Percentiles rank a stretch among this genome's conserved stretches.
Evolutionary conservation across 2,113 vertebrate species (phyloP).

Genomic region (Syrrhaptes paradoxus): DNA sequence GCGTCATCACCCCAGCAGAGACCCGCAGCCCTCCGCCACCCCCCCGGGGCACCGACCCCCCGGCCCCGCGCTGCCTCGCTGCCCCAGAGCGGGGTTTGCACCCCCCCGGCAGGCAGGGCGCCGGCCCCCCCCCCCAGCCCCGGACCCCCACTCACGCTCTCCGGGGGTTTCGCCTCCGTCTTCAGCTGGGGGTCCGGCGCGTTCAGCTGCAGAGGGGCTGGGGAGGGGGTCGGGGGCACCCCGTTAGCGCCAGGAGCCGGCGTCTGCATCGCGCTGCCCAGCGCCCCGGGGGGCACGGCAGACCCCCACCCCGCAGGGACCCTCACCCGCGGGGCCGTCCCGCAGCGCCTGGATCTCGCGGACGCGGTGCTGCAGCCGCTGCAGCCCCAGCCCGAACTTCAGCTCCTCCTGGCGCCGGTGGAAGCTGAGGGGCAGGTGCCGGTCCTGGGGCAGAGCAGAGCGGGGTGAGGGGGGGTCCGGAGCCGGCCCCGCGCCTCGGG

Average conservation of each 20-base stretch:
- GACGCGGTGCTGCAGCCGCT: slow-evolving; percentile 68
- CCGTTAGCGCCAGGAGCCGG: accelerated
- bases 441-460: slow-evolving; percentile 31
- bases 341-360: slow-evolving; percentile 27
- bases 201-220: not conserved
- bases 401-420: slow-evolving; percentile 78
- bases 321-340: not conserved
- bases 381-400: slow-evolving; percentile 70
- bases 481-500: accelerated
- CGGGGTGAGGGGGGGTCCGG: accelerated
- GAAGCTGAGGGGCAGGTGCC: slow-evolving; percentile 71
- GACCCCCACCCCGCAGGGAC: not conserved
- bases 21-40: too few relatives aligned
- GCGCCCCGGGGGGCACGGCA: not conserved
- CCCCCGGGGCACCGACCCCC: too few relatives aligned
- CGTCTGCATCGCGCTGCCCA: too few relatives aligned
- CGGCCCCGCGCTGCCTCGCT: too few relatives aligned
- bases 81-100: too few relatives aligned
- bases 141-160: not conserved
- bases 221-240: accelerated
- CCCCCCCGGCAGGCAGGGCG: too few relatives aligned
- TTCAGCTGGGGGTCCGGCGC: not conserved
- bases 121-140: not conserved
- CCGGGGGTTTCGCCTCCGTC: not conserved
- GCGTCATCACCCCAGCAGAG: too few relatives aligned